phyloP scores from a whole-genome alignment of 2,113 vertebrate genomes.

The Chloropsis cyanopogon region DNA sequence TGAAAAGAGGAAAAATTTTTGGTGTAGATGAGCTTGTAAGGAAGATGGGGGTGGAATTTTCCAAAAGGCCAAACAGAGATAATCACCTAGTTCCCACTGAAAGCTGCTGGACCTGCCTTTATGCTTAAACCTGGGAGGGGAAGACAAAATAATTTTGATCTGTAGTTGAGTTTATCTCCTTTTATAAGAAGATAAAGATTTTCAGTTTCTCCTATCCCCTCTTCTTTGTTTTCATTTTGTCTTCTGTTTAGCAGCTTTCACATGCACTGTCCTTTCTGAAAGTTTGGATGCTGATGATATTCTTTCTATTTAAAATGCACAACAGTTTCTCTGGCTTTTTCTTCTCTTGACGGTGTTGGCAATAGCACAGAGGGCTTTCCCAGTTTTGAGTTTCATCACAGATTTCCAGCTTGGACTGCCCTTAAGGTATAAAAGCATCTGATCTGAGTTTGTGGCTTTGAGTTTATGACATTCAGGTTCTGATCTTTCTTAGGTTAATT shows the following conservation, averaged over 20 bases:
- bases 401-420: background rate
- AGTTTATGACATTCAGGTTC: background rate
- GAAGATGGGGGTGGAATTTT: background rate
- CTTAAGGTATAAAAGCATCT: slow-evolving; percentile 13
- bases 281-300: background rate
- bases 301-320: background rate
- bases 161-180: background rate
- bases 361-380: background rate
- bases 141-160: background rate
- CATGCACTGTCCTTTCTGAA: background rate
- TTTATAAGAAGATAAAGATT: background rate
- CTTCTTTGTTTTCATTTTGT: background rate
- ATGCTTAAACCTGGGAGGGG: background rate
- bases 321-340: background rate
- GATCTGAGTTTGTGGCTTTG: slow-evolving; percentile 1
- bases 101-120: background rate
- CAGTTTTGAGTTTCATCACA: background rate
- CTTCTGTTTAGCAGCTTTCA: background rate
- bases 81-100: background rate
- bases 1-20: background rate
- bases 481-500: background rate
- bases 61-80: background rate
- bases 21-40: background rate
- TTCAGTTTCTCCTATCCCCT: background rate
- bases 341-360: background rate